A percentile compares a stretch with the other conserved stretches of the same genome.
phyloP scores from a whole-genome alignment of 2,113 vertebrate species.

The Platichthys flesus region DNA sequence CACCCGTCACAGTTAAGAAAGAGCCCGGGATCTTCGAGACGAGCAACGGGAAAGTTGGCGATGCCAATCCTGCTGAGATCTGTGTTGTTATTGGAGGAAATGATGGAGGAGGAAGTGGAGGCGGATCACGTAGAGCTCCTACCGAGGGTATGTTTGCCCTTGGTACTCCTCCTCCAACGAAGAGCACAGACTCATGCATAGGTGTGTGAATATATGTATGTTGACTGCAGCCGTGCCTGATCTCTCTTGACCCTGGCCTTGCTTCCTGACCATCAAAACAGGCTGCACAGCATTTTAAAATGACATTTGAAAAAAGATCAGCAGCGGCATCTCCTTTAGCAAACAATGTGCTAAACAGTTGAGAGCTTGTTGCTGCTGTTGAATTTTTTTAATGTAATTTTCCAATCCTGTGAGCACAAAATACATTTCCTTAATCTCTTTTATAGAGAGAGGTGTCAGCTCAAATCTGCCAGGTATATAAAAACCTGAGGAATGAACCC shows the following conservation, averaged over 20 bases:
- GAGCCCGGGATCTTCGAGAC: slow-evolving; percentile 81
- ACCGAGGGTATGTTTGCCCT: slow-evolving; percentile 89
- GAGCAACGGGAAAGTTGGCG: slow-evolving; percentile 86
- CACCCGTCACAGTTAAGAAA: slow-evolving; percentile 87
- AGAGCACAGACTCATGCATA: slow-evolving; percentile 80
- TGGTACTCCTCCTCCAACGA: slow-evolving; percentile 75
- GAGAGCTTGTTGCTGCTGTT: slow-evolving; percentile 5
- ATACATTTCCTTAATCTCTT: slow-evolving; percentile 18
- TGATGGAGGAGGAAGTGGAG: slow-evolving; percentile 65
- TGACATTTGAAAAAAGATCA: slow-evolving; percentile 15
- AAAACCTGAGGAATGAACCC: background rate
- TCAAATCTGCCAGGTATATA: background rate
- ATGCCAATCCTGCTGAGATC: slow-evolving; percentile 91
- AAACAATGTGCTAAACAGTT: slow-evolving; percentile 26
- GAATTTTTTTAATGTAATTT: slow-evolving; percentile 21
- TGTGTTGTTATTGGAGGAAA: slow-evolving; percentile 92
- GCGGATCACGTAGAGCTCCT: slow-evolving; percentile 90
- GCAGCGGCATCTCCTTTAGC: slow-evolving; percentile 1
- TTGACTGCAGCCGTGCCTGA: slow-evolving; percentile 34
- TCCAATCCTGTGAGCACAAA: slow-evolving; percentile 20
- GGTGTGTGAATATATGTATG: slow-evolving; percentile 70
- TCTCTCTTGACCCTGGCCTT: slow-evolving; percentile 39
- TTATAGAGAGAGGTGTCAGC: background rate
- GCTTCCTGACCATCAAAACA: slow-evolving; percentile 7
- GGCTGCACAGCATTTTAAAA: slow-evolving; percentile 14